A percentile compares a stretch with the other conserved stretches of the same genome.
Conservation (phyloP, 2,888 invertebrate genomes). For the Sclerodermus sp. region DNA sequence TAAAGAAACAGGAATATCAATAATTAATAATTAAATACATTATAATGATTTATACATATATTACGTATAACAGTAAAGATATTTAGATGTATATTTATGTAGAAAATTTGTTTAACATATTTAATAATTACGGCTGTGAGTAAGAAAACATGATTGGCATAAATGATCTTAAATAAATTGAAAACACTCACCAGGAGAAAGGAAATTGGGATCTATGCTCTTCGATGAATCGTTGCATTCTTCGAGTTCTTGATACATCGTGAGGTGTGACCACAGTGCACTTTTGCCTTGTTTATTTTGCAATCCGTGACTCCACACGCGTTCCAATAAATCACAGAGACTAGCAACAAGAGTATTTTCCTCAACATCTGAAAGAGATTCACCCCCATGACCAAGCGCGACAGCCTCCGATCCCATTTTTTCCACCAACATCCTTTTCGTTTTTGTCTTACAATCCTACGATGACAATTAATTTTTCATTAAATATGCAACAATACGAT, state of each 20-base stretch:
- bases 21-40: no score
- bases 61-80: no score
- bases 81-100: no score
- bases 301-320: slow-evolving; percentile 97
- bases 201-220: slow-evolving; percentile 64
- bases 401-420: slow-evolving; percentile 98
- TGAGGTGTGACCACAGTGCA: slow-evolving; percentile 93
- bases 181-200: slow-evolving; percentile 63
- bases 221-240: slow-evolving; percentile 65
- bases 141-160: no score
- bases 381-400: slow-evolving; percentile 86
- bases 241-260: slow-evolving; percentile 84
- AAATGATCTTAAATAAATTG: no score
- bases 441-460: slow-evolving; percentile 90
- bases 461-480: neutral
- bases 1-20: no score
- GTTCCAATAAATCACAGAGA: slow-evolving; percentile 93
- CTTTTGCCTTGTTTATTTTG: slow-evolving; percentile 97
- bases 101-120: no score
- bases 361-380: slow-evolving; percentile 76
- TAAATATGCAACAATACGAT: no score
- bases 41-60: no score
- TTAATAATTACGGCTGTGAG: no score
- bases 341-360: slow-evolving; percentile 98
- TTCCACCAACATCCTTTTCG: slow-evolving; percentile 97